phyloP scores from a whole-genome alignment of 2,113 vertebrate genomes.

The Dromaius novaehollandiae region DNA sequence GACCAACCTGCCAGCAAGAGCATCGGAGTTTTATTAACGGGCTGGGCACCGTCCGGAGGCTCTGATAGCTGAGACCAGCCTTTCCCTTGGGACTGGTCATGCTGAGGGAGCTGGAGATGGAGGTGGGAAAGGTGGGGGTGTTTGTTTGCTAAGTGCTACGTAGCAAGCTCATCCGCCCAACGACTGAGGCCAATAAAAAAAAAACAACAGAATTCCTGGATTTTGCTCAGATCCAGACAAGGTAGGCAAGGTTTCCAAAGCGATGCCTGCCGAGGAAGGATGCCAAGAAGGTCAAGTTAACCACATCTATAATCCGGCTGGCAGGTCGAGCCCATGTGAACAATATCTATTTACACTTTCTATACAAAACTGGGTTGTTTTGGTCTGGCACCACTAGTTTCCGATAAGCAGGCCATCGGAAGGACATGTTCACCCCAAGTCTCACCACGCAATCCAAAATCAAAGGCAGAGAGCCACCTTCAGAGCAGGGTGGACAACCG shows the following conservation, averaged over 20 bases:
- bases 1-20: background rate
- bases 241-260: background rate
- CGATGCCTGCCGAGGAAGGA: background rate
- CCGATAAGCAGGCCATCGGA: background rate
- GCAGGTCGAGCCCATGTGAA: background rate
- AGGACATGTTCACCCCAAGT: background rate
- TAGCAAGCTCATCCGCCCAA: conserved; percentile 8
- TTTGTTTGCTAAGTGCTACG: background rate
- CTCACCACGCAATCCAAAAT: background rate
- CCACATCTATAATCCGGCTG: background rate
- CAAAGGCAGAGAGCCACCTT: background rate
- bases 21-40: background rate
- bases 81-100: conserved; percentile 12
- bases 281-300: background rate
- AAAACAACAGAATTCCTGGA: conserved; percentile 85
- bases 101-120: accelerated
- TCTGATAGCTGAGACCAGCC: conserved; percentile 23
- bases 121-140: background rate
- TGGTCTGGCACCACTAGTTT: background rate
- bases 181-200: conserved; percentile 19
- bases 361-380: background rate
- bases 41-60: background rate
- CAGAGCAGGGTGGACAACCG: background rate
- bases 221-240: conserved; percentile 66
- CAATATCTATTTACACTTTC: background rate